Evolutionary conservation across 2,888 invertebrate species (phyloP), one percentile per base, ranked within the genome.

Genomic region (Agonopterix alstromeriana): DNA sequence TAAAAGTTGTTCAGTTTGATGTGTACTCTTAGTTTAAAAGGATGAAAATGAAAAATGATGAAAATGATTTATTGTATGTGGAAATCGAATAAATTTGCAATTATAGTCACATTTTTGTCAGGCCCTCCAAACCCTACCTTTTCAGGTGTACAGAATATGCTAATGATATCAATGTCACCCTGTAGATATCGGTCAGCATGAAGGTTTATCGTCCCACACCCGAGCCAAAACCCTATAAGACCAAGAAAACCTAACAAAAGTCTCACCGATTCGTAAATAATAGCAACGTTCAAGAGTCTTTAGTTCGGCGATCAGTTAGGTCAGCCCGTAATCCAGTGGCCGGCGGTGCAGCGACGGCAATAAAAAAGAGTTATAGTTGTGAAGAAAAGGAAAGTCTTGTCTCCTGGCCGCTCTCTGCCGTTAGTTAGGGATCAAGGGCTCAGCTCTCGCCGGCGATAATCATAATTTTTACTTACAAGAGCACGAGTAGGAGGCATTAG

Each of bases 301-400:
- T 76, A 73, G 65, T 70, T 67, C 60, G 63, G 64, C 73, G 70
- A 80, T 80, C 77, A 73, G 75, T 77, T 74, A 76, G 77, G 72
- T 73, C 71, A 65, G 62, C 53, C 63, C 35, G 73, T 87, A 87
- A 88, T 87, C 87, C 86, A 88, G 79, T 83, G 76, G 75, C 73
- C 67, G 67, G 70, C 67, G 75, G 81, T 75, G 65, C 11, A 8
- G 42, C 8, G 70, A 64, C 61, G 70, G 86, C 85, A 88, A 89
- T 89, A 89, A 89, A 89, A 88, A 89, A 89, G 89, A 89, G 89
- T 89, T 89, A 89, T 89, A 85, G 88, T 84, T 78, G 60, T 72
- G 77, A 81, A 82, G 86, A 86, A 86, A 86, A 86, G 82, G 84
- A 85, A 86, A 86, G 86, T 86, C 82, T 65, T 42, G 42, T 70